These are phyloP conservation scores for Parnassius smintheus DNA, from an alignment of 2,888 invertebrate genomes.

Conservation along the genomic window DNA sequence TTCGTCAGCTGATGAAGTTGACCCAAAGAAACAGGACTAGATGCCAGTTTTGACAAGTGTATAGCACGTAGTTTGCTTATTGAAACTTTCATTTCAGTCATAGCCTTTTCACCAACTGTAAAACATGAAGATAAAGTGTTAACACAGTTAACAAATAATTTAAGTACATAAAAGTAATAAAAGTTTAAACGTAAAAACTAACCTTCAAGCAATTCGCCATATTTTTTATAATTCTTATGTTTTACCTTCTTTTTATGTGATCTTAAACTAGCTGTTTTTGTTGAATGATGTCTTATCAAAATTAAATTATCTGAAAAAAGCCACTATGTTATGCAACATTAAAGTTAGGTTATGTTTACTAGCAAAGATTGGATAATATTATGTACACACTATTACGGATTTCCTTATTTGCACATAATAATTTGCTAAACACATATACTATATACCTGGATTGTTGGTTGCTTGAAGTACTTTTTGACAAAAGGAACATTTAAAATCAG, in stretches of 20 bases:
- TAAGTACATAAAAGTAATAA: constrained; percentile 4
- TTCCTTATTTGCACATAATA: neutral
- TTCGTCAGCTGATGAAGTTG: constrained; percentile 81
- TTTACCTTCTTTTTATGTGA: constrained; percentile 67
- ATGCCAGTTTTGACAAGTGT: constrained; percentile 84
- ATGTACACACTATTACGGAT: neutral
- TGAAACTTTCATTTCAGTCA: constrained; percentile 84
- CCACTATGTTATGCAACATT: constrained; percentile 65
- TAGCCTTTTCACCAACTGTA: constrained; percentile 83
- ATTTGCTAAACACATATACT: constrained; percentile 3
- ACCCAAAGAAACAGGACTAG: constrained; percentile 78
- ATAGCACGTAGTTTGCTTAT: constrained; percentile 85
- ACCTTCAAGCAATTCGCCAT: constrained; percentile 87
- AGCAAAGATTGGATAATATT: neutral
- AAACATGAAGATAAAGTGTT: constrained; percentile 25
- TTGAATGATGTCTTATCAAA: constrained; percentile 63
- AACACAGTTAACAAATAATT: neutral
- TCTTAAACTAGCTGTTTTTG: constrained; percentile 63
- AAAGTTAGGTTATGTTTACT: constrained; percentile 48
- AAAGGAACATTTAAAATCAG: constrained; percentile 70
- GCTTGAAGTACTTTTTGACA: constrained; percentile 64
- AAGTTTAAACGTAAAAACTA: constrained; percentile 33
- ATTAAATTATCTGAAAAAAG: constrained; percentile 58
- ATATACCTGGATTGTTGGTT: constrained; percentile 57
- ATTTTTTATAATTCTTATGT: constrained; percentile 77